phyloP scores from a whole-genome alignment of 1,140 invertebrate genomes.

The Lepidurus couesii region DNA sequence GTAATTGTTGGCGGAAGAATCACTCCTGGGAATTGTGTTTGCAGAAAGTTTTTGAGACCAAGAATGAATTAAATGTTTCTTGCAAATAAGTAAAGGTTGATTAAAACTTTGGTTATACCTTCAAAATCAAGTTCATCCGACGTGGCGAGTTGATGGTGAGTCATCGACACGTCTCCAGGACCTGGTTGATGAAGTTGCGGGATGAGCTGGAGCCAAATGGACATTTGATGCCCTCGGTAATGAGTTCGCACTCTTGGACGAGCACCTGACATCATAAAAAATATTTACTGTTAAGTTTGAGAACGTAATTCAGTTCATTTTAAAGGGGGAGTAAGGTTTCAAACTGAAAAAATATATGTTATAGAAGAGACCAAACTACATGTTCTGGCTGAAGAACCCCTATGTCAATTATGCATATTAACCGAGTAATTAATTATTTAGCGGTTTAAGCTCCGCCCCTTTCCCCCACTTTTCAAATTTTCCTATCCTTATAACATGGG shows the following conservation, averaged over 20 bases:
- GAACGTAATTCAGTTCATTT: no score
- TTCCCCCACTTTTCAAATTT: no score
- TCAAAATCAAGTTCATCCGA: conserved; percentile 24
- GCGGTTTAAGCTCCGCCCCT: no score
- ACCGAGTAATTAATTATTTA: no score
- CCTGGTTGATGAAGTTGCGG: conserved; percentile 76
- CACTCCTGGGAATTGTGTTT: not conserved
- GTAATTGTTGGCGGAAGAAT: not conserved
- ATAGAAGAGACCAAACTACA: no score
- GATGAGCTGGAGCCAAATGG: conserved; percentile 85
- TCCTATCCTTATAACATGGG: no score
- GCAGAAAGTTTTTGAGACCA: not conserved
- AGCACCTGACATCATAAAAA: conserved; percentile 46
- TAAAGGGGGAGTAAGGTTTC: no score
- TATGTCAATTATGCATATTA: no score
- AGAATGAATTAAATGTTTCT: not conserved
- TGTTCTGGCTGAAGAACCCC: no score
- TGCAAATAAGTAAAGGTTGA: not conserved
- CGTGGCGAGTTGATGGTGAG: conserved; percentile 65
- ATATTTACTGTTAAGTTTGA: not conserved
- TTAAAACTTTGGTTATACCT: not conserved
- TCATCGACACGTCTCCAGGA: conserved; percentile 62
- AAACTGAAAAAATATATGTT: no score
- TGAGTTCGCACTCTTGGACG: conserved; percentile 69
- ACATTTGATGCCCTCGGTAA: conserved; percentile 83